Percentiles rank a stretch among this genome's conserved stretches.
phyloP scores from a whole-genome alignment of 2,888 invertebrate species.

The Cephus sareptanus region DNA sequence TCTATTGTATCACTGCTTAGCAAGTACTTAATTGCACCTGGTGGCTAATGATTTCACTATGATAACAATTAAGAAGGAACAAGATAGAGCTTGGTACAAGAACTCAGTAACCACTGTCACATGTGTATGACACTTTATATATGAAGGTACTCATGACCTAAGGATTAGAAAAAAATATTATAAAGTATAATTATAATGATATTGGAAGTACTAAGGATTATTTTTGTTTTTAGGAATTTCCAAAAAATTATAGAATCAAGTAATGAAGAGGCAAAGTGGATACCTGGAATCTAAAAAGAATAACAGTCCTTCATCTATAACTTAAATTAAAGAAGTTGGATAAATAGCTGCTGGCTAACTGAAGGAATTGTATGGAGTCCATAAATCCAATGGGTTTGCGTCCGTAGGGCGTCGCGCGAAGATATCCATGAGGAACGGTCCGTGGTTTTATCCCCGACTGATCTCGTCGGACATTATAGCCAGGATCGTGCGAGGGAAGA shows the following conservation, averaged over 20 bases:
- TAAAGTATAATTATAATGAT: not conserved
- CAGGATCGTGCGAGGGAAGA: slow-evolving; percentile 28
- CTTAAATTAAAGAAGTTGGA: not conserved
- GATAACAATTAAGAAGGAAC: not conserved
- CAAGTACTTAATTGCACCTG: not conserved
- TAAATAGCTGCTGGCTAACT: not conserved
- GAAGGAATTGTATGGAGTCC: slow-evolving; percentile 1
- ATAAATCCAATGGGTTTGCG: slow-evolving; percentile 5
- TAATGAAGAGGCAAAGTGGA: not conserved
- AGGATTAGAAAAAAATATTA: not conserved
- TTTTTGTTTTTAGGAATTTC: not conserved
- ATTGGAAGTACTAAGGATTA: not conserved
- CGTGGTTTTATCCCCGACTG: slow-evolving; percentile 39
- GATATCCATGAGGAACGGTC: slow-evolving; percentile 47
- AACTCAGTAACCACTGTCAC: not conserved
- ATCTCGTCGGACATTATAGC: slow-evolving; percentile 54
- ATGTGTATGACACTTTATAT: not conserved
- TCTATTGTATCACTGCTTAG: too few relatives aligned
- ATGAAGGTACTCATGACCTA: not conserved
- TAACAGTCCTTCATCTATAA: not conserved
- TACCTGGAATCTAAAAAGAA: not conserved
- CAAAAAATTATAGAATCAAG: not conserved
- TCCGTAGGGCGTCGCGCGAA: slow-evolving; percentile 13
- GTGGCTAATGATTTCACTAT: not conserved
- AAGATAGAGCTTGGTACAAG: not conserved